Evolutionary conservation across 2,797 vertebrate species (phyloP).

Genomic region (Peromyscus eremicus): DNA sequence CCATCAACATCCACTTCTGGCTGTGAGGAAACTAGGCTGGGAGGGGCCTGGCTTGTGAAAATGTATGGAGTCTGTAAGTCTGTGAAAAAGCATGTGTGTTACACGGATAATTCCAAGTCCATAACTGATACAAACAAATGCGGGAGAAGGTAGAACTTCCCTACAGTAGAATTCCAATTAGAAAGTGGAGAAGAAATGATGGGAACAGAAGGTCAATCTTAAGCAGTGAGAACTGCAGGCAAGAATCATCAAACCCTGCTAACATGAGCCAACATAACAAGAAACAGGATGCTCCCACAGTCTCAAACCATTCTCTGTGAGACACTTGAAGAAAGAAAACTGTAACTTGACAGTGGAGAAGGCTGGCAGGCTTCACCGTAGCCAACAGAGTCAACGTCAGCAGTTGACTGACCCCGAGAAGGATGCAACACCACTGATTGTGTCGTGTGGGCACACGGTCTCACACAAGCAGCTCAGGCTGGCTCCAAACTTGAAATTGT

Average conservation of each 20-base stretch:
- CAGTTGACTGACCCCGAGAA: neutral
- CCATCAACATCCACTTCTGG: neutral
- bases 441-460: neutral
- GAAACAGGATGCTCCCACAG: neutral
- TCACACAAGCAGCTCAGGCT: neutral
- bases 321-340: neutral
- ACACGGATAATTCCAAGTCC: neutral
- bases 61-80: neutral
- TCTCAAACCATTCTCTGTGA: neutral
- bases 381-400: neutral
- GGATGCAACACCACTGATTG: neutral
- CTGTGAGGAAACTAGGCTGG: neutral
- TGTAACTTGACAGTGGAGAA: neutral
- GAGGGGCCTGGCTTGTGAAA: neutral
- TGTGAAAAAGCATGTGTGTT: neutral
- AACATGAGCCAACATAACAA: constrained; percentile 20
- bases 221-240: neutral
- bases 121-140: neutral
- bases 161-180: neutral
- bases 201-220: neutral
- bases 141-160: neutral
- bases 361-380: neutral
- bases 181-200: neutral
- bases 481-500: neutral
- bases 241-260: neutral